phyloP scores from a whole-genome alignment of 2,888 invertebrate species.

The Microplitis deprimator region DNA sequence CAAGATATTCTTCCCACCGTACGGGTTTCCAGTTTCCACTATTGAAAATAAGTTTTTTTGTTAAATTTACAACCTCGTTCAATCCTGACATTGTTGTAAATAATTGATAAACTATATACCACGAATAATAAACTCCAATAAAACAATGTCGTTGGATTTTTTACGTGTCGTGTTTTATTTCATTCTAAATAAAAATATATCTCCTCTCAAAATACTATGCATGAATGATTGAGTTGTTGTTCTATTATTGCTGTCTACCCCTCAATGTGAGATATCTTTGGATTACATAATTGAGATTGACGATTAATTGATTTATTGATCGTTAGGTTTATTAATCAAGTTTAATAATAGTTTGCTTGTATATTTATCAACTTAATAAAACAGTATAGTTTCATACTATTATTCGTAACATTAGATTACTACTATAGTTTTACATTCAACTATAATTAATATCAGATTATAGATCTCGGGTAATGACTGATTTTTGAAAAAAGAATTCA shows the following conservation, averaged over 20 bases:
- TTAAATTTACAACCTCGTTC: conserved; percentile 1
- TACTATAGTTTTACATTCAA: too few relatives aligned
- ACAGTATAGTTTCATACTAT: too few relatives aligned
- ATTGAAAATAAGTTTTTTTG: conserved; percentile 53
- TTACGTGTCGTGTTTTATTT: background rate
- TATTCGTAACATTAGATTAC: too few relatives aligned
- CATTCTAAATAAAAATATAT: background rate
- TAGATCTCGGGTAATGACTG: too few relatives aligned
- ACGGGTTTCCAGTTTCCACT: conserved; percentile 55
- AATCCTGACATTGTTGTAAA: background rate
- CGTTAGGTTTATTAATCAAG: background rate
- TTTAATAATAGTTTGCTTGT: too few relatives aligned
- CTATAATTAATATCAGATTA: too few relatives aligned
- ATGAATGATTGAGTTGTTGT: background rate
- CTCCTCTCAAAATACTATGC: background rate
- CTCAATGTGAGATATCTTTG: too few relatives aligned
- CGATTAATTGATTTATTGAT: background rate
- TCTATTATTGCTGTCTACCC: background rate
- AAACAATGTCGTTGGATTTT: background rate
- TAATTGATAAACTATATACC: conserved; percentile 4
- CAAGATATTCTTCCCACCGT: conserved; percentile 53
- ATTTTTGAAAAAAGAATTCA: too few relatives aligned
- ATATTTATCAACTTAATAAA: too few relatives aligned
- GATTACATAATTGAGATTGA: background rate
- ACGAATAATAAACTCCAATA: background rate